Conservation (phyloP, 1,140 invertebrate genomes). For the Solenopsis fugax region DNA sequence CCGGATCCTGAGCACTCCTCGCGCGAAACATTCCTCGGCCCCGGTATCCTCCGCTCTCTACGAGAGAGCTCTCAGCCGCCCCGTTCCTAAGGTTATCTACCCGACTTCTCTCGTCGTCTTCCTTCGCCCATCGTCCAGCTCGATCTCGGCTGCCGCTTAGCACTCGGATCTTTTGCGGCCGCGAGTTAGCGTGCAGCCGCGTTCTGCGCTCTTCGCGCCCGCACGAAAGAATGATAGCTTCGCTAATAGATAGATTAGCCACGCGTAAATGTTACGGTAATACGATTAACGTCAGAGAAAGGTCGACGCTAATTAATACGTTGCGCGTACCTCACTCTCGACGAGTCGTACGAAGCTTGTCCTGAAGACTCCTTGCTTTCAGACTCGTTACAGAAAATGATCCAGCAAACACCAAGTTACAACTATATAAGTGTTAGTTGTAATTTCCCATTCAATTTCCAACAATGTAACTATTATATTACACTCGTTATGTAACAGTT, state of each 20-base stretch:
- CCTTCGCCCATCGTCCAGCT: slow-evolving; percentile 23
- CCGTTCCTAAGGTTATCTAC: slow-evolving; percentile 53
- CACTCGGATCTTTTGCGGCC: slow-evolving; percentile 45
- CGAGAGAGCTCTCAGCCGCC: slow-evolving; percentile 45
- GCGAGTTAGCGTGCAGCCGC: background rate
- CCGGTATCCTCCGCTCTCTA: slow-evolving; percentile 48
- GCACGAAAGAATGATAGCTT: slow-evolving; percentile 43
- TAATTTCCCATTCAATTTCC: no score
- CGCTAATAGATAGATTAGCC: slow-evolving; percentile 47
- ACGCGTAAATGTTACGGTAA: slow-evolving; percentile 36
- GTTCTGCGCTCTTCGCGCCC: slow-evolving; percentile 13
- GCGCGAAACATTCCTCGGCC: slow-evolving; percentile 58
- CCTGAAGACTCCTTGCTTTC: background rate
- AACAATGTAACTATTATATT: no score
- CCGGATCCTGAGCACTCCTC: slow-evolving; percentile 66
- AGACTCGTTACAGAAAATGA: slow-evolving; percentile 13
- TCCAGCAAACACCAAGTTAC: no score
- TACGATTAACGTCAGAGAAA: slow-evolving; percentile 39
- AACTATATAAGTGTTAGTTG: no score
- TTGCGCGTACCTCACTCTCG: background rate
- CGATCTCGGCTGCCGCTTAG: background rate
- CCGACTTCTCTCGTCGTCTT: slow-evolving; percentile 22
- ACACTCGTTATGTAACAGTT: no score
- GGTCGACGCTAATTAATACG: slow-evolving; percentile 44
- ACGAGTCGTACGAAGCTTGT: background rate